Evolutionary conservation across 2,797 vertebrate genomes (phyloP).

Genomic region (Nasua narica): DNA sequence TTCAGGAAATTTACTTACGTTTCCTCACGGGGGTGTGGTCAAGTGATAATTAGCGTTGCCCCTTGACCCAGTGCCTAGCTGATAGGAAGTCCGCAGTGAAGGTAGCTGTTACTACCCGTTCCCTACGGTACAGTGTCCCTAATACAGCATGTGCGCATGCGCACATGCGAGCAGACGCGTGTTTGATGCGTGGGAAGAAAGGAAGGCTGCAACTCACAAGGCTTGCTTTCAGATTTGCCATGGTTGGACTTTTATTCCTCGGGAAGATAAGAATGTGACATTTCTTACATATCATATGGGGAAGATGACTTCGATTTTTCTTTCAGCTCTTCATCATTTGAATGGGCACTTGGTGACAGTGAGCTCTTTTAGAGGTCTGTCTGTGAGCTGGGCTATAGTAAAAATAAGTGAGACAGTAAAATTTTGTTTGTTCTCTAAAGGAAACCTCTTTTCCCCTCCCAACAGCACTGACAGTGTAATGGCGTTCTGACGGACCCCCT

Average conservation of each 20-base stretch:
- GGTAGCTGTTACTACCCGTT: not conserved
- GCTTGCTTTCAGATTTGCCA: not conserved
- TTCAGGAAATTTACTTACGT: not conserved
- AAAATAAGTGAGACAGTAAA: not conserved
- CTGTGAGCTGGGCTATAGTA: not conserved
- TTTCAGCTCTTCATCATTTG: not conserved
- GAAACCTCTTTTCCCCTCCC: not conserved
- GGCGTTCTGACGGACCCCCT: not conserved
- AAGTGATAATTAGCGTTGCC: not conserved
- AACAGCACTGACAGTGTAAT: rapidly evolving
- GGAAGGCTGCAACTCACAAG: no score
- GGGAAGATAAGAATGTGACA: not conserved
- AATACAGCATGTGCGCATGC: no score
- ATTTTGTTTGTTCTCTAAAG: not conserved
- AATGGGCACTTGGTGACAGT: slow-evolving; percentile 41
- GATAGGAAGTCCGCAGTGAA: not conserved
- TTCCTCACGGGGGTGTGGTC: not conserved
- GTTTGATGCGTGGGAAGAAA: not conserved
- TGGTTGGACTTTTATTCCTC: not conserved
- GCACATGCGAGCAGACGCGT: no score
- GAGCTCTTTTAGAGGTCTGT: not conserved
- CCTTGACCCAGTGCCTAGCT: not conserved
- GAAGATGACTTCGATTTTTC: slow-evolving; percentile 6
- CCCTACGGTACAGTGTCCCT: not conserved
- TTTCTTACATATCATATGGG: not conserved